These are phyloP conservation scores for Polietes domitor DNA, from an alignment of 2,888 invertebrate genomes.

Conservation along the genomic window DNA sequence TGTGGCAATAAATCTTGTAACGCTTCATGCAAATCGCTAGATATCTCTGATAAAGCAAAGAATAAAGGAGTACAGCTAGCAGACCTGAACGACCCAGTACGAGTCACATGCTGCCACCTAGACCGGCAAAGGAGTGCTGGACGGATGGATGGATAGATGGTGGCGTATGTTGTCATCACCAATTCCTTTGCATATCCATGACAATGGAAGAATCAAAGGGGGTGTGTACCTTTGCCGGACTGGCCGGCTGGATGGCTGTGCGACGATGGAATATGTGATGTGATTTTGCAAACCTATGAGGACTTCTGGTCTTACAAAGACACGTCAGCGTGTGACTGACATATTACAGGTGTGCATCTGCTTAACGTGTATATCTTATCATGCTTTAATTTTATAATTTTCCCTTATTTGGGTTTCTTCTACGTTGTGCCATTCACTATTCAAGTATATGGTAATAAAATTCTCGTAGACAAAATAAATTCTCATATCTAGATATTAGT, in stretches of 20 bases:
- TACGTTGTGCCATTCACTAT: no score
- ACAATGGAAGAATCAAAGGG: background rate
- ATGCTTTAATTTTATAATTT: slow-evolving; percentile 13
- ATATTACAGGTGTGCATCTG: slow-evolving; percentile 50
- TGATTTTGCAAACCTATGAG: slow-evolving; percentile 47
- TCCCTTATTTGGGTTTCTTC: background rate
- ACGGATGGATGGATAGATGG: slow-evolving; percentile 3
- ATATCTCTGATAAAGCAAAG: slow-evolving; percentile 62
- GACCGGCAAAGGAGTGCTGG: slow-evolving; percentile 21
- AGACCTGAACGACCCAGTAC: background rate
- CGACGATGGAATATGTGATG: slow-evolving; percentile 32
- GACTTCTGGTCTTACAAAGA: slow-evolving; percentile 54
- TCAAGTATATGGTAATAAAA: no score
- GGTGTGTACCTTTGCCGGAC: no score
- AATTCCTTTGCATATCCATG: slow-evolving; percentile 29
- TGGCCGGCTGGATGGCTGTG: background rate
- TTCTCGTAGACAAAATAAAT: no score
- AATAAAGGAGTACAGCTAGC: slow-evolving; percentile 18
- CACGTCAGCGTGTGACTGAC: slow-evolving; percentile 48
- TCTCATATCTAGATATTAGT: no score
- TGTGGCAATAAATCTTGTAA: slow-evolving; percentile 76
- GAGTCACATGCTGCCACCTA: background rate
- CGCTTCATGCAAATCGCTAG: slow-evolving; percentile 66
- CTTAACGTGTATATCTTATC: slow-evolving; percentile 36
- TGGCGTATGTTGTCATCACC: slow-evolving; percentile 54